Percentiles rank a stretch among this genome's conserved stretches.
Conservation (phyloP, 30 jellyfish, hydroid and myxozoan species). For the Chironex yamaguchii region DNA sequence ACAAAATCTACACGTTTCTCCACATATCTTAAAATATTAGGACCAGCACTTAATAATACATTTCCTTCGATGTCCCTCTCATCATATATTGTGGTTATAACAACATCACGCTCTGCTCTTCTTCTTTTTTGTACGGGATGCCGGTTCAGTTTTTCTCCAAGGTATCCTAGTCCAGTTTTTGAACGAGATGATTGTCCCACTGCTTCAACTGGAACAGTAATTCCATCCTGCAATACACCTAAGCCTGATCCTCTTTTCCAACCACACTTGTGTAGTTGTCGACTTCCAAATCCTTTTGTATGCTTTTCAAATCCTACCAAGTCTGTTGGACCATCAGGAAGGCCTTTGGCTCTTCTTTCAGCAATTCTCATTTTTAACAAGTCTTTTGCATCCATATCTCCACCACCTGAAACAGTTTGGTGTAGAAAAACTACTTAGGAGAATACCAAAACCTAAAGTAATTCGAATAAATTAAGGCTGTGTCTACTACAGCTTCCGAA, state of each 20-base stretch:
- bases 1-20: not conserved
- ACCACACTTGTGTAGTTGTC: constrained; percentile 59
- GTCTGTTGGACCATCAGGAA: constrained; percentile 46
- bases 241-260: constrained; percentile 80
- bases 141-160: constrained; percentile 74
- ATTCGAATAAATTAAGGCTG: too few relatives aligned
- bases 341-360: constrained; percentile 45
- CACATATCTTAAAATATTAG: not conserved
- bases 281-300: constrained; percentile 67
- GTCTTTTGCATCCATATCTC: constrained; percentile 72
- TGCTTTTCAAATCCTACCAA: constrained; percentile 65
- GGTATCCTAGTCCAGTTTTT: constrained; percentile 69
- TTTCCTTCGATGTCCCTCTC: constrained; percentile 36
- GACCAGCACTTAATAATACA: not conserved
- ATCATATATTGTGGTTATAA: constrained; percentile 66
- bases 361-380: constrained; percentile 59
- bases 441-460: too few relatives aligned
- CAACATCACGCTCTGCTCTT: constrained; percentile 69
- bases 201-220: constrained; percentile 71
- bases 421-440: too few relatives aligned
- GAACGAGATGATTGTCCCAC: constrained; percentile 76
- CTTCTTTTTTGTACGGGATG: not conserved
- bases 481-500: too few relatives aligned
- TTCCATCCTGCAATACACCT: constrained; percentile 67
- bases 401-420: constrained; percentile 69